phyloP scores from a whole-genome alignment of 2,797 vertebrate species.

The Sebastes melanostomus region DNA sequence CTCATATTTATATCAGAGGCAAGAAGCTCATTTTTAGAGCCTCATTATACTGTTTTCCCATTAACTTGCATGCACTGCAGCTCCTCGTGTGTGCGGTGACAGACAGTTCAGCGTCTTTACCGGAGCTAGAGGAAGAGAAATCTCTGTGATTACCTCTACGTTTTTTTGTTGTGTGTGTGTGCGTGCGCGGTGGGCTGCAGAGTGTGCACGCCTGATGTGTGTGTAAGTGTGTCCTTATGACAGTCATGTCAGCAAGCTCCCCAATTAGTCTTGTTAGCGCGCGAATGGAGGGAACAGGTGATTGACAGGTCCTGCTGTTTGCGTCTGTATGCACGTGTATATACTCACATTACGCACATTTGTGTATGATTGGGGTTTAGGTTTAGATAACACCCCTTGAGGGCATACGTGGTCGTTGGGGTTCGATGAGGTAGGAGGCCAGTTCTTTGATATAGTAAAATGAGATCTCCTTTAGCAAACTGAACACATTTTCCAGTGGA shows the following conservation, averaged over 20 bases:
- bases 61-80: constrained; percentile 51
- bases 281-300: constrained; percentile 57
- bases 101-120: constrained; percentile 58
- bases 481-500: background rate
- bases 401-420: constrained; percentile 2
- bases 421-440: constrained; percentile 4
- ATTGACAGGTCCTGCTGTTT: constrained; percentile 68
- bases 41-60: constrained; percentile 68
- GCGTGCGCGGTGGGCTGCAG: background rate
- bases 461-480: background rate
- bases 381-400: constrained; percentile 16
- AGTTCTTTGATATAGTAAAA: constrained; percentile 17
- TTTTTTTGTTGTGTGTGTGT: constrained; percentile 45
- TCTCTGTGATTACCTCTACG: constrained; percentile 53
- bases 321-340: constrained; percentile 10
- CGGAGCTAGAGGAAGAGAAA: constrained; percentile 43
- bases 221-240: constrained; percentile 45
- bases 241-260: constrained; percentile 69
- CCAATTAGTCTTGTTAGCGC: constrained; percentile 76
- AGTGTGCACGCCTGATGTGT: constrained; percentile 7
- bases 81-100: constrained; percentile 47
- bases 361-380: constrained; percentile 36
- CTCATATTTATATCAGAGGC: constrained; percentile 64
- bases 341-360: constrained; percentile 1
- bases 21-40: constrained; percentile 57